Evolutionary conservation across 2,113 vertebrate genomes (phyloP).

Genomic region (Coptodon bakossiorum): DNA sequence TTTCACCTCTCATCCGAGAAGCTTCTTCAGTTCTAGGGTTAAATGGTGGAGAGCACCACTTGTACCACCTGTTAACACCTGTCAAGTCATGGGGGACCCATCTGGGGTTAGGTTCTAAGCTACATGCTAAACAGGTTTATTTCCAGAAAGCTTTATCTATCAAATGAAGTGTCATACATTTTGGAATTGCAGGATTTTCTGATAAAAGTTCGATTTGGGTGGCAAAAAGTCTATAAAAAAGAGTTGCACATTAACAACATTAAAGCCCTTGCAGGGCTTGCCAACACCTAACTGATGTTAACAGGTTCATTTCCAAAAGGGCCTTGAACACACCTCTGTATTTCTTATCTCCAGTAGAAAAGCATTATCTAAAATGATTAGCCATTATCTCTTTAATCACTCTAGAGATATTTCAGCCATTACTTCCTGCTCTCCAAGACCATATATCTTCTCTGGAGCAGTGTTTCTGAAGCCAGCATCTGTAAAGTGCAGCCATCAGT

Average conservation of each 20-base stretch:
- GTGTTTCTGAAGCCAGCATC: background rate
- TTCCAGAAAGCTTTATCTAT: background rate
- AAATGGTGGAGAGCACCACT: too few species aligned
- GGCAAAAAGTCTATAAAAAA: background rate
- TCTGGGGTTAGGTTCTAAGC: background rate
- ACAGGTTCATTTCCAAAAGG: background rate
- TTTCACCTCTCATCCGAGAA: too few species aligned
- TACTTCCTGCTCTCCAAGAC: background rate
- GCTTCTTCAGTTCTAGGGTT: too few species aligned
- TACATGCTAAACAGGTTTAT: background rate
- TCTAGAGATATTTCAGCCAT: background rate
- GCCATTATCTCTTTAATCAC: background rate
- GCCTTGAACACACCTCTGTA: background rate
- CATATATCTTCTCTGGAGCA: background rate
- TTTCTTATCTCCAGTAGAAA: background rate
- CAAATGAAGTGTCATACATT: background rate
- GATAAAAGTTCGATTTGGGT: background rate
- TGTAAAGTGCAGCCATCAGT: background rate
- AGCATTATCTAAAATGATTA: background rate
- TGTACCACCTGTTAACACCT: background rate
- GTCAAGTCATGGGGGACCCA: background rate
- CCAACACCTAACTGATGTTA: background rate
- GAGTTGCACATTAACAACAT: background rate
- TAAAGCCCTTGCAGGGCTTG: background rate
- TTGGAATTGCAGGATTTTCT: background rate